Percentiles rank a stretch among this genome's conserved stretches.
Conservation (phyloP, 2,113 vertebrate genomes). For the Cyanocitta stelleri region DNA sequence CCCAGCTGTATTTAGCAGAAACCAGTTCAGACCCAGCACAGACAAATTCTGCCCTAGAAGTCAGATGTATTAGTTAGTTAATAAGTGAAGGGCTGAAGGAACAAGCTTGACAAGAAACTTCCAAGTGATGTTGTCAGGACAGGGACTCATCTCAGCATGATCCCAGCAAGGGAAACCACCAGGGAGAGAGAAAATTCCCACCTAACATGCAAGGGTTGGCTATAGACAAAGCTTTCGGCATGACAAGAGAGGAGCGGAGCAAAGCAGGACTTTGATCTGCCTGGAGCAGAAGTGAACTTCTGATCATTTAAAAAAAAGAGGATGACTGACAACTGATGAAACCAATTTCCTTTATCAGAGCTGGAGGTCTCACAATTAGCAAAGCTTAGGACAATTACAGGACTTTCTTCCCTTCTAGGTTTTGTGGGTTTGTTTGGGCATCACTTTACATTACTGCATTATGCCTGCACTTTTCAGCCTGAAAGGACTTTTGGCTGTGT, state of each 20-base stretch:
- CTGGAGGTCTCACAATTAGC: conserved; percentile 3
- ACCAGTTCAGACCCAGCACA: not conserved
- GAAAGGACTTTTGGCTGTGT: not conserved
- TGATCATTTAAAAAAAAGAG: not conserved
- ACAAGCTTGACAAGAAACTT: not conserved
- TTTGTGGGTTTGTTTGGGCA: not conserved
- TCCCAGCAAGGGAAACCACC: not conserved
- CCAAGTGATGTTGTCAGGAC: not conserved
- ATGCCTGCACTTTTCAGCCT: not conserved
- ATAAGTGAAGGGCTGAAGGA: not conserved
- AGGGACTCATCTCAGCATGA: not conserved
- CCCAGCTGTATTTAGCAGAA: not conserved
- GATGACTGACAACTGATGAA: conserved; percentile 20
- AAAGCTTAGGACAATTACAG: not conserved
- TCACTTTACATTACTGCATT: not conserved
- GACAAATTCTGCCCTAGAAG: not conserved
- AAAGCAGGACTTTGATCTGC: not conserved
- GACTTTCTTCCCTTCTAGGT: not conserved
- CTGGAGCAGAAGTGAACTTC: not conserved
- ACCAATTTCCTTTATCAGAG: conserved; percentile 30
- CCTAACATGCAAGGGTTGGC: not conserved
- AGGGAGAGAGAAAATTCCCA: not conserved
- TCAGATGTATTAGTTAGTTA: not conserved
- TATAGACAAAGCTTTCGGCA: not conserved
- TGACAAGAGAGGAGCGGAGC: not conserved